These are phyloP conservation scores for Cataglyphis rosenhaueri DNA, from an alignment of 2,888 invertebrate genomes.

Conservation along the genomic window DNA sequence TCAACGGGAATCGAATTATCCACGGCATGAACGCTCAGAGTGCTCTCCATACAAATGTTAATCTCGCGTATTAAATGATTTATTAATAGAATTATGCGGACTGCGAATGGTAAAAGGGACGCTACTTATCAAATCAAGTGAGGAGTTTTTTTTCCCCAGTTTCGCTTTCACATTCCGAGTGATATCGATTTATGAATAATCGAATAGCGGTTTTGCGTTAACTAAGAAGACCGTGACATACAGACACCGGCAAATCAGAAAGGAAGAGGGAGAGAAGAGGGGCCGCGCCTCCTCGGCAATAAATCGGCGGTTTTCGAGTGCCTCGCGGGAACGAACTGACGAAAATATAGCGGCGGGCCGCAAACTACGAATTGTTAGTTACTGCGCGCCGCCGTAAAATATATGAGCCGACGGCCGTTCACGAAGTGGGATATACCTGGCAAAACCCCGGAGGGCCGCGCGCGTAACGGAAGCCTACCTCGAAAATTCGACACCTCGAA, in stretches of 20 bases:
- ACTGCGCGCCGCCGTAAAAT: conserved; percentile 80
- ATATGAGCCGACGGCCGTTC: conserved; percentile 78
- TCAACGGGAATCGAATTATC: neutral
- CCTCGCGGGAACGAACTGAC: conserved; percentile 82
- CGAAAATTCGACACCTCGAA: conserved; percentile 66
- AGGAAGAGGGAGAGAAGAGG: conserved; percentile 51
- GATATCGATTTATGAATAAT: conserved; percentile 61
- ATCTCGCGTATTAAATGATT: neutral
- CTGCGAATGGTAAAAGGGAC: neutral
- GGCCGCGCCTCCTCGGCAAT: conserved; percentile 71
- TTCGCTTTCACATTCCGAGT: neutral
- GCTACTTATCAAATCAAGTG: neutral
- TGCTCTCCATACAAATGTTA: neutral
- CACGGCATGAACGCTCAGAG: neutral
- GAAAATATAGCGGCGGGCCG: conserved; percentile 83
- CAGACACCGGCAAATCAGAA: conserved; percentile 45
- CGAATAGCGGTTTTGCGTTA: conserved; percentile 59
- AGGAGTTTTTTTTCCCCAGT: neutral
- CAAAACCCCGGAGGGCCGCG: conserved; percentile 66
- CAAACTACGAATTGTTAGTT: conserved; percentile 84
- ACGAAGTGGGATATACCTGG: conserved; percentile 67
- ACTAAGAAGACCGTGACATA: conserved; percentile 63
- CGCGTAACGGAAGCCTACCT: conserved; percentile 54
- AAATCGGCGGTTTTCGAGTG: conserved; percentile 81
- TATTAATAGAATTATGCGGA: neutral